phyloP scores from a whole-genome alignment of 92 coral and sea anemone species.

The Phymanthus crucifer region DNA sequence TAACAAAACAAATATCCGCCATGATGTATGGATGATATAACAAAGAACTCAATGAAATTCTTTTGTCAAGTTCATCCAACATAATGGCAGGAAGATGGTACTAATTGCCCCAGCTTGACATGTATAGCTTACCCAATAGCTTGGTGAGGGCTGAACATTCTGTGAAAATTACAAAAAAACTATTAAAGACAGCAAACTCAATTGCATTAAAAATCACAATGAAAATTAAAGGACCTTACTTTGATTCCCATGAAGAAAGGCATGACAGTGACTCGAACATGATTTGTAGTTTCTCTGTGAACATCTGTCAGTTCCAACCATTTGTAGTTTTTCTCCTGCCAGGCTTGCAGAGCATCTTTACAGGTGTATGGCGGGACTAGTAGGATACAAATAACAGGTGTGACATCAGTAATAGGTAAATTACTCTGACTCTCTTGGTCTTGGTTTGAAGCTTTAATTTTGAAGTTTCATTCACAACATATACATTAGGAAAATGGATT shows the following conservation, averaged over 20 bases:
- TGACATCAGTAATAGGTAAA: not conserved
- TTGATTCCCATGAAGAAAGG: constrained; percentile 98
- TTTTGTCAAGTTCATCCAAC: too few relatives aligned
- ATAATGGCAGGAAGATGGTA: too few relatives aligned
- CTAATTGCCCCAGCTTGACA: too few relatives aligned
- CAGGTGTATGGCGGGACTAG: constrained; percentile 76
- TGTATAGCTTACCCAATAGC: constrained; percentile 84
- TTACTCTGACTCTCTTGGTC: too few relatives aligned
- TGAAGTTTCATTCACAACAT: too few relatives aligned
- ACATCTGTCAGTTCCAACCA: constrained; percentile 97
- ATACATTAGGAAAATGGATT: not conserved
- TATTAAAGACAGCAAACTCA: not conserved
- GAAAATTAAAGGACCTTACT: constrained; percentile 36
- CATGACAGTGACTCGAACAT: constrained; percentile 89
- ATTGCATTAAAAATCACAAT: not conserved
- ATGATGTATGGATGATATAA: too few relatives aligned
- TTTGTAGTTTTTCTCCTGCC: constrained; percentile 93
- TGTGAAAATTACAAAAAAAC: constrained; percentile 30
- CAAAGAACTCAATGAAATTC: too few relatives aligned
- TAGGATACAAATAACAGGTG: not conserved
- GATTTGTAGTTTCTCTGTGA: constrained; percentile 87
- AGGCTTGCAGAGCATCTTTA: constrained; percentile 78
- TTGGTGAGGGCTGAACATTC: constrained; percentile 76
- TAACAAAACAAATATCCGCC: too few relatives aligned
- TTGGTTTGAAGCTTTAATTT: too few relatives aligned